Evolutionary conservation across 2,113 vertebrate genomes (phyloP).

Genomic region (Grammomys dolichurus): DNA sequence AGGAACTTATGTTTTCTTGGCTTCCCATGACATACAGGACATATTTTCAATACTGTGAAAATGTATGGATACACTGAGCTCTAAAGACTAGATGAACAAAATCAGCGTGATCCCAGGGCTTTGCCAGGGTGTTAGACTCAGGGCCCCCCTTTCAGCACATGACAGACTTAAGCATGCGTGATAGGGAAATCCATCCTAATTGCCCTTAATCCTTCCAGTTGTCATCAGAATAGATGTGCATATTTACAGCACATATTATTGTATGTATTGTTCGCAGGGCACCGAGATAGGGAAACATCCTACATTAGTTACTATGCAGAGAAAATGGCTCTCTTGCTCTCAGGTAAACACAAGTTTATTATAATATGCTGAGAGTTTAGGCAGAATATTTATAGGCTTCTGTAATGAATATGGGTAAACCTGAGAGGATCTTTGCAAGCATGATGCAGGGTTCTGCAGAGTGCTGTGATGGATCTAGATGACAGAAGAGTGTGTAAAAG

Average conservation of each 20-base stretch:
- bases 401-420: neutral
- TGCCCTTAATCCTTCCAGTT: neutral
- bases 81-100: neutral
- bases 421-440: constrained; percentile 1
- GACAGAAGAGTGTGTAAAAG: constrained; percentile 42
- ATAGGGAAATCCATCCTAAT: neutral
- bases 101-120: neutral
- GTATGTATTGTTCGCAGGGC: neutral
- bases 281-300: constrained; percentile 12
- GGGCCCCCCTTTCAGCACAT: neutral
- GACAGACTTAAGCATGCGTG: neutral
- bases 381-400: constrained; percentile 21
- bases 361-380: neutral
- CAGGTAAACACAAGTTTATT: neutral
- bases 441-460: neutral
- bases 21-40: neutral
- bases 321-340: neutral
- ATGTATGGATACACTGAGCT: neutral
- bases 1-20: neutral
- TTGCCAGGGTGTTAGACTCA: neutral
- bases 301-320: neutral
- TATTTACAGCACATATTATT: neutral
- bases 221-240: neutral
- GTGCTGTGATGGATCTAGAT: neutral
- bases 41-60: neutral